phyloP scores from a whole-genome alignment of 2,797 vertebrate species.

The Cirrhinus mrigala region DNA sequence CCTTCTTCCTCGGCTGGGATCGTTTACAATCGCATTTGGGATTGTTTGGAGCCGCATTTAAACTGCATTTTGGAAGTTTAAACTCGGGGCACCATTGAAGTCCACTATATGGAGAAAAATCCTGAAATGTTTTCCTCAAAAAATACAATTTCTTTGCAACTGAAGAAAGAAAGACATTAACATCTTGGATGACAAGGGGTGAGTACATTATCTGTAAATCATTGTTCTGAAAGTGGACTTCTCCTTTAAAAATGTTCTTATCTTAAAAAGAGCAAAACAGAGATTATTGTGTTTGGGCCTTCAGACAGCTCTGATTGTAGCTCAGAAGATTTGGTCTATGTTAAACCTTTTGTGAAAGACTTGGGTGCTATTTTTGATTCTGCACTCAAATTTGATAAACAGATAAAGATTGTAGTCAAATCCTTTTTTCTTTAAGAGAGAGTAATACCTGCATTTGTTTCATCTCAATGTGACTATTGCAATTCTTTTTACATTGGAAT shows the following conservation, averaged over 20 bases:
- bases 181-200: no score
- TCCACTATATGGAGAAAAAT: no score
- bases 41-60: no score
- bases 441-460: neutral
- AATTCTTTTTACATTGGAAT: neutral
- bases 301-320: neutral
- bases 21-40: no score
- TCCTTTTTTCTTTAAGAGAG: neutral
- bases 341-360: neutral
- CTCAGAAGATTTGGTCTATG: neutral
- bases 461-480: neutral
- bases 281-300: neutral
- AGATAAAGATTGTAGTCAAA: neutral
- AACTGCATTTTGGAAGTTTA: no score
- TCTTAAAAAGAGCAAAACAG: neutral
- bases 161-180: no score
- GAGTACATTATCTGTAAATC: no score
- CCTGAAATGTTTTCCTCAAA: no score
- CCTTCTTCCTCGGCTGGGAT: no score
- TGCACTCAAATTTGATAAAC: neutral
- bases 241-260: neutral
- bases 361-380: neutral
- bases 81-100: no score
- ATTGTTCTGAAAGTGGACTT: no score
- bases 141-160: no score